Evolutionary conservation across 2,113 vertebrate species (phyloP).

Genomic region (Megaleporinus macrocephalus): DNA sequence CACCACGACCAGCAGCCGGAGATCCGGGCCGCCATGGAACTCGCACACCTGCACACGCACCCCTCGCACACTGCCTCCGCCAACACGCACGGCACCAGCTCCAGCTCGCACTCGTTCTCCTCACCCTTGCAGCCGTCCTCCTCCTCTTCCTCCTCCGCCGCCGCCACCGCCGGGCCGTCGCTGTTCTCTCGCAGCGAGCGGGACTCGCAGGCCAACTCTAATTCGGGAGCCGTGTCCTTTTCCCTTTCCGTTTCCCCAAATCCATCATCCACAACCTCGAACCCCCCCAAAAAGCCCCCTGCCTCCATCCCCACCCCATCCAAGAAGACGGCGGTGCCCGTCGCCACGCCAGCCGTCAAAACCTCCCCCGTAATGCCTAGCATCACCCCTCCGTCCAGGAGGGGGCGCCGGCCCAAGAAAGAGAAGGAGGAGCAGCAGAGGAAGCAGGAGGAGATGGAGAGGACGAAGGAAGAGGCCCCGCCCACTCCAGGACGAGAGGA

Average conservation of each 20-base stretch:
- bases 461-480: slow-evolving; percentile 68
- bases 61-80: neutral
- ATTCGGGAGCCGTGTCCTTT: slow-evolving; percentile 68
- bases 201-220: slow-evolving; percentile 62
- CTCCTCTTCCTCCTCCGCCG: slow-evolving; percentile 69
- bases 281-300: slow-evolving; percentile 57
- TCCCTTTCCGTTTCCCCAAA: slow-evolving; percentile 74
- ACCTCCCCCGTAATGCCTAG: slow-evolving; percentile 57
- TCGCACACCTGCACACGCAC: slow-evolving; percentile 67
- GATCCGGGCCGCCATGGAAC: slow-evolving; percentile 77
- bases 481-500: slow-evolving; percentile 57
- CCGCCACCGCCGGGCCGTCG: slow-evolving; percentile 61
- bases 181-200: slow-evolving; percentile 70
- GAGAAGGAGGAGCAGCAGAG: slow-evolving; percentile 66
- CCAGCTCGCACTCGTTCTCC: slow-evolving; percentile 48
- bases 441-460: slow-evolving; percentile 61
- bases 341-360: neutral
- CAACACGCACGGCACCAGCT: neutral
- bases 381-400: slow-evolving; percentile 55
- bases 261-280: slow-evolving; percentile 35
- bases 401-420: slow-evolving; percentile 73
- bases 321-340: slow-evolving; percentile 44
- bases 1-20: slow-evolving; percentile 78
- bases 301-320: slow-evolving; percentile 23
- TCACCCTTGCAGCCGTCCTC: slow-evolving; percentile 64